phyloP scores from a whole-genome alignment of 1,140 invertebrate genomes.

The Drosophila orosa region DNA sequence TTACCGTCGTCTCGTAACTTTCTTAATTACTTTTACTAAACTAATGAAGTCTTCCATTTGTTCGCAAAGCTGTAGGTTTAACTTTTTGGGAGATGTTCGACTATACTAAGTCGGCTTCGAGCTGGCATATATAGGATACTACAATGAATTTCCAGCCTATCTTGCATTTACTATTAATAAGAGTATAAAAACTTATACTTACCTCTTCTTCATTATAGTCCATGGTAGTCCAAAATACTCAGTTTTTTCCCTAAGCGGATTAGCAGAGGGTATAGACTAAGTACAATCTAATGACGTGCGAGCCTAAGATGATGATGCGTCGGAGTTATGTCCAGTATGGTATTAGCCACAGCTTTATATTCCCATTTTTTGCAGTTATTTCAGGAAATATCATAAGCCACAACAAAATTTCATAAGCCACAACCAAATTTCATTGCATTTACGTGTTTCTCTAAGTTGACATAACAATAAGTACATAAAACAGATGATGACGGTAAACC shows the following conservation, averaged over 20 bases:
- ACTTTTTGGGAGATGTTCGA: neutral
- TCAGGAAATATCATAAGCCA: slow-evolving; percentile 7
- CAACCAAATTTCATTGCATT: slow-evolving; percentile 9
- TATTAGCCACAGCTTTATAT: slow-evolving; percentile 2
- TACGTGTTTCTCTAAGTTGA: slow-evolving; percentile 15
- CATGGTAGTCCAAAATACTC: neutral
- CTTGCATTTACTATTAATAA: neutral
- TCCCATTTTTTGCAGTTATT: neutral
- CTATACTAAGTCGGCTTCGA: neutral
- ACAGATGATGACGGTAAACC: slow-evolving; percentile 8
- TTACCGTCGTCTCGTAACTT: no score
- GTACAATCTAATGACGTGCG: neutral
- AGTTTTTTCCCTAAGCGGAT: slow-evolving; percentile 1
- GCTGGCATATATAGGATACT: neutral
- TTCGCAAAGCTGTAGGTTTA: neutral
- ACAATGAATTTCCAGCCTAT: neutral
- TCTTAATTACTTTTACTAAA: no score
- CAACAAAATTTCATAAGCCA: slow-evolving; percentile 10
- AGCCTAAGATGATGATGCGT: neutral
- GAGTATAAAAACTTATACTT: neutral
- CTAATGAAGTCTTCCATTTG: no score
- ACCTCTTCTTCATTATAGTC: neutral
- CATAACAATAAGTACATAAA: slow-evolving; percentile 8
- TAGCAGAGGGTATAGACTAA: neutral
- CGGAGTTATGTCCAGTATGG: slow-evolving; percentile 3